phyloP scores from a whole-genome alignment of 2,797 vertebrate genomes.

The Sphenopsis melanotis region DNA sequence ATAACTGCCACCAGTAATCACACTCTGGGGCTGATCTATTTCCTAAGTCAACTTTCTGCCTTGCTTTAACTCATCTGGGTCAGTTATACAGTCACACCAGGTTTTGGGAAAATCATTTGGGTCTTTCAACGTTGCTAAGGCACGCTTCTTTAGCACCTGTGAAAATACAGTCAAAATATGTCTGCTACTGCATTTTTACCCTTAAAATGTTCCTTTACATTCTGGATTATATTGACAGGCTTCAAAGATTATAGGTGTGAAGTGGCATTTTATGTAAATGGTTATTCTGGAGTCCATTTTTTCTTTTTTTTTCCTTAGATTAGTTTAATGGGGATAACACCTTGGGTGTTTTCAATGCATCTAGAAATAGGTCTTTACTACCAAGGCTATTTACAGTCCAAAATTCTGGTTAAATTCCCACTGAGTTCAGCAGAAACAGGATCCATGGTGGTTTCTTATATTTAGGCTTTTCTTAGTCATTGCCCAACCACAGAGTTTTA shows the following conservation, averaged over 20 bases:
- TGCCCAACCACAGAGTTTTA: neutral
- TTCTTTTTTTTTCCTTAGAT: neutral
- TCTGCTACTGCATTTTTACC: neutral
- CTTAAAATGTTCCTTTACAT: neutral
- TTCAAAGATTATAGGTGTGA: neutral
- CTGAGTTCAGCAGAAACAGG: slow-evolving; percentile 44
- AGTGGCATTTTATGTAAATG: neutral
- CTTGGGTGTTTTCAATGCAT: neutral
- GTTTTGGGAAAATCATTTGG: neutral
- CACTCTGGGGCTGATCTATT: neutral
- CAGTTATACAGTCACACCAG: neutral
- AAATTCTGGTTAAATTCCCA: slow-evolving; percentile 13
- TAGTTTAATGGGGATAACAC: neutral
- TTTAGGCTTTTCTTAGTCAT: slow-evolving; percentile 19
- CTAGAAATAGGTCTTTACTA: neutral
- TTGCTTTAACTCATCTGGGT: neutral
- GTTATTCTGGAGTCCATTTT: neutral
- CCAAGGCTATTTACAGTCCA: neutral
- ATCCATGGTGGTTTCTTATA: neutral
- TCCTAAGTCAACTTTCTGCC: neutral
- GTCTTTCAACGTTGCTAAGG: neutral
- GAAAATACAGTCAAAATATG: neutral
- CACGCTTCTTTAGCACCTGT: neutral
- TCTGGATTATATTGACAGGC: neutral
- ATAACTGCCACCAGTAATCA: neutral